Percentiles rank a stretch among this genome's conserved stretches.
Conservation (phyloP, 2,797 vertebrate species). For the Chanos chanos region DNA sequence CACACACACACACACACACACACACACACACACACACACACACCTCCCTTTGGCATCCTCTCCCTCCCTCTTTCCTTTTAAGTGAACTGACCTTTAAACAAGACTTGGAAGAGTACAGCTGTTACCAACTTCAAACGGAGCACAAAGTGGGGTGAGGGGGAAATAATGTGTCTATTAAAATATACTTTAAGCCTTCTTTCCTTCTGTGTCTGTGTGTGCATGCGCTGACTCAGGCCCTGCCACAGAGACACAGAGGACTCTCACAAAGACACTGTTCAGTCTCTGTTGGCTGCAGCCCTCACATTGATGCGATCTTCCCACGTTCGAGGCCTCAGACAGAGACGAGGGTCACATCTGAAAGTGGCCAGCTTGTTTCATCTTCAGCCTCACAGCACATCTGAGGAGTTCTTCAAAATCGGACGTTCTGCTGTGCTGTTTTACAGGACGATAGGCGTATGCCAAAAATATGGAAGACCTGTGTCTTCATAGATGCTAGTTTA, state of each 20-base stretch:
- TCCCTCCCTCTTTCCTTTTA: slow-evolving; percentile 68
- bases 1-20: neutral
- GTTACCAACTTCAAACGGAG: slow-evolving; percentile 75
- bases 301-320: slow-evolving; percentile 56
- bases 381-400: slow-evolving; percentile 43
- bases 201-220: slow-evolving; percentile 62
- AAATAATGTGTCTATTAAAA: slow-evolving; percentile 77
- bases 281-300: slow-evolving; percentile 33
- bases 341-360: slow-evolving; percentile 45
- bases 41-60: slow-evolving; percentile 44
- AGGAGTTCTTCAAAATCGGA: slow-evolving; percentile 8
- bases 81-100: slow-evolving; percentile 80
- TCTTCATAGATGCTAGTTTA: too few species aligned
- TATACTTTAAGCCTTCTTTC: slow-evolving; percentile 68
- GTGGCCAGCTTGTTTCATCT: slow-evolving; percentile 15
- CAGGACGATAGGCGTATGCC: too few species aligned
- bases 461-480: too few species aligned
- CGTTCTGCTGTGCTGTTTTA: too few species aligned
- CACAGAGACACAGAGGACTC: slow-evolving; percentile 31
- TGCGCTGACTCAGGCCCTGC: slow-evolving; percentile 51
- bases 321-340: slow-evolving; percentile 39
- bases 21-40: slow-evolving; percentile 2
- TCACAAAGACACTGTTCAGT: slow-evolving; percentile 54
- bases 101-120: slow-evolving; percentile 76
- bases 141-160: slow-evolving; percentile 47